Conservation (phyloP, 2,797 vertebrate genomes). For the Danio albolineatus region DNA sequence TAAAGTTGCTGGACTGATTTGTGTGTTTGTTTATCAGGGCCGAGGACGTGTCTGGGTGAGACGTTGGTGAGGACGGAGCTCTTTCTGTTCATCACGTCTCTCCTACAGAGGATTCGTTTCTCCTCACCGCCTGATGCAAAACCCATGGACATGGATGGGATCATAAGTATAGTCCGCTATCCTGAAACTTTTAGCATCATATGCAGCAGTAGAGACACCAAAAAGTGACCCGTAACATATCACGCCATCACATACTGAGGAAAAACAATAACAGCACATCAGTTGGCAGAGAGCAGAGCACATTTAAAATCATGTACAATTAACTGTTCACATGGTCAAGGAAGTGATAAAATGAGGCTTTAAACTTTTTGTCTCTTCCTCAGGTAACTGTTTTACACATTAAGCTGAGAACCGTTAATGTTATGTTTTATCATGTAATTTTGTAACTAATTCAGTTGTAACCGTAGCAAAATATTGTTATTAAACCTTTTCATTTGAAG, state of each 20-base stretch:
- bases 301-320: too few species aligned
- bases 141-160: conserved; percentile 37
- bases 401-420: too few species aligned
- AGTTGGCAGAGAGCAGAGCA: not conserved
- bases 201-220: conserved; percentile 36
- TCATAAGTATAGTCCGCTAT: conserved; percentile 19
- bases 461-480: too few species aligned
- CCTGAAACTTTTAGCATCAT: conserved; percentile 47
- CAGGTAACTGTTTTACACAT: too few species aligned
- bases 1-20: not conserved
- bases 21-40: conserved; percentile 38
- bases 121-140: conserved; percentile 43
- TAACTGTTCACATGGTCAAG: too few species aligned
- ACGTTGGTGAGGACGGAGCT: conserved; percentile 55
- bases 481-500: too few species aligned
- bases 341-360: too few species aligned
- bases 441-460: too few species aligned
- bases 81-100: conserved; percentile 52
- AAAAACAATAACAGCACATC: not conserved
- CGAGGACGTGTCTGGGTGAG: conserved; percentile 56
- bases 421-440: too few species aligned
- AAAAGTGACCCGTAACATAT: not conserved
- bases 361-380: too few species aligned
- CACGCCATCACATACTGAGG: too few species aligned
- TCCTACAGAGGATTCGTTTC: conserved; percentile 53